Conservation (phyloP, 1,140 invertebrate genomes). For the Linepithema humile region DNA sequence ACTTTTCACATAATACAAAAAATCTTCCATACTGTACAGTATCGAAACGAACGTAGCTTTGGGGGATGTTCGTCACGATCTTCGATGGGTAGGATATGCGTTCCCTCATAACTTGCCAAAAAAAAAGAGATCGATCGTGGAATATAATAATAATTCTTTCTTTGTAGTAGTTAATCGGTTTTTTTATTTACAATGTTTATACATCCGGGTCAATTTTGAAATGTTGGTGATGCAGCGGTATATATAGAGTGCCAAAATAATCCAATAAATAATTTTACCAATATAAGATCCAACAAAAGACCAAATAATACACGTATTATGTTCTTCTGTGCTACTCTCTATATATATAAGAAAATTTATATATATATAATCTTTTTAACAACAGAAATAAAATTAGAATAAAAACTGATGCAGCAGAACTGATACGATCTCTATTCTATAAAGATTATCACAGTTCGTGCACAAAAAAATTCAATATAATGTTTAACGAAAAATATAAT, state of each 20-base stretch:
- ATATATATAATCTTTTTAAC: background rate
- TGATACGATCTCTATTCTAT: background rate
- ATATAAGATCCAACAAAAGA: background rate
- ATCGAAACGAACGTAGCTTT: background rate
- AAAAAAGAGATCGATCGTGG: slow-evolving; percentile 6
- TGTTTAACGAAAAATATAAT: background rate
- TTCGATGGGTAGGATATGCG: background rate
- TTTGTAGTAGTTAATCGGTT: background rate
- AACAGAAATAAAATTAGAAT: background rate
- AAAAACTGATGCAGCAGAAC: background rate
- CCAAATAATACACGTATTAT: background rate
- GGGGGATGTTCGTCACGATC: slow-evolving; percentile 22
- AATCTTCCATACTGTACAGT: background rate
- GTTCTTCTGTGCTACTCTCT: too few relatives aligned
- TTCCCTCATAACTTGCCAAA: background rate
- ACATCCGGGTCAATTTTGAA: background rate
- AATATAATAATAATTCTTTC: background rate
- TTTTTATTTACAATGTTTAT: background rate
- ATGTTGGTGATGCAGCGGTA: too few relatives aligned
- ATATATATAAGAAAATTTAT: background rate
- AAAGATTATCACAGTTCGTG: background rate
- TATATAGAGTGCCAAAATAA: background rate
- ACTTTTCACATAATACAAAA: slow-evolving; percentile 23
- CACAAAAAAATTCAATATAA: background rate
- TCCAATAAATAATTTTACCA: background rate